These are phyloP conservation scores for Nibea coibor DNA, from an alignment of 2,113 vertebrate genomes.

Conservation along the genomic window DNA sequence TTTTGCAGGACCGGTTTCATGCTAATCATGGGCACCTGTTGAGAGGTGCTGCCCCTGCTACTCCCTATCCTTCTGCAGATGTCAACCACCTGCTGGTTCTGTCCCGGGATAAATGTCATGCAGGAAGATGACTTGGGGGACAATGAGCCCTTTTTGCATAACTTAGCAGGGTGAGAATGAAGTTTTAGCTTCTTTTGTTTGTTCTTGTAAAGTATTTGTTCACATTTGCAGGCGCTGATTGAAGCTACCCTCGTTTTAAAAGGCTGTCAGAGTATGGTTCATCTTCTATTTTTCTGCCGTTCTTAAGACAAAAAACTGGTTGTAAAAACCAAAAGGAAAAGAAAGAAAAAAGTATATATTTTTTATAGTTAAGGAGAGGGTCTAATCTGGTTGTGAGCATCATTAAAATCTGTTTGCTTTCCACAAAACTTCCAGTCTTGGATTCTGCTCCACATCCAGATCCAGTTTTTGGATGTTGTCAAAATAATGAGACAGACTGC, in stretches of 20 bases:
- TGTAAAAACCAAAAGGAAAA: background rate
- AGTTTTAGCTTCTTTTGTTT: conserved; percentile 1
- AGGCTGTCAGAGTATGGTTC: background rate
- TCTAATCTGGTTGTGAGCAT: conserved; percentile 44
- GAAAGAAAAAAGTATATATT: background rate
- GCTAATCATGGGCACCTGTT: conserved; percentile 74
- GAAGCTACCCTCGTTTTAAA: background rate
- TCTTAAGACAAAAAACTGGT: conserved; percentile 18
- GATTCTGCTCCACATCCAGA: conserved; percentile 45
- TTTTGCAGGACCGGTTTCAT: conserved; percentile 52
- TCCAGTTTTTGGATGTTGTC: conserved; percentile 2
- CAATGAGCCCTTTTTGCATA: conserved; percentile 46
- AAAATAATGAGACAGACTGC: conserved; percentile 63
- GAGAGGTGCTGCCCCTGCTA: conserved; percentile 72
- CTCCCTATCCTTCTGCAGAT: conserved; percentile 59
- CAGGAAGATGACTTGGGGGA: conserved; percentile 47
- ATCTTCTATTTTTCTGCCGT: background rate
- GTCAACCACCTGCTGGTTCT: conserved; percentile 69
- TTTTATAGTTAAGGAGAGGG: conserved; percentile 24
- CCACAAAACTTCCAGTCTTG: conserved; percentile 29
- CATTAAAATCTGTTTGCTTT: conserved; percentile 60
- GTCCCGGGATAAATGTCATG: conserved; percentile 46
- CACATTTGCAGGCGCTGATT: background rate
- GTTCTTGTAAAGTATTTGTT: background rate
- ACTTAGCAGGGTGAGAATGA: conserved; percentile 4